A percentile compares a stretch with the other conserved stretches of the same genome.
These are phyloP conservation scores for Chromobotia macracanthus DNA, from an alignment of 2,797 vertebrate genomes.

Conservation along the genomic window DNA sequence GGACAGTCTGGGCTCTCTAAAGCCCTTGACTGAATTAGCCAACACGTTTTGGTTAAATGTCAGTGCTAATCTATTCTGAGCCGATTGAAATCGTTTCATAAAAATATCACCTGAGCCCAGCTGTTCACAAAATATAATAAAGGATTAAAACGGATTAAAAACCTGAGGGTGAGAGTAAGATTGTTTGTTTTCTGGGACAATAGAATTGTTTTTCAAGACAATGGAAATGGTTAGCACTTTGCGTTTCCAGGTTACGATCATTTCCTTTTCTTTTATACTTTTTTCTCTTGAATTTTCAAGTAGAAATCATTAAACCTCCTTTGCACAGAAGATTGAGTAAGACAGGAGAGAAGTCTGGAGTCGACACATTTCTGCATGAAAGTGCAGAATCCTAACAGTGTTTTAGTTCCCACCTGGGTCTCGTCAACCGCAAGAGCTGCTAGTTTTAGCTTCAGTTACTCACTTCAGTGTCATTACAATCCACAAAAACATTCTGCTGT, in stretches of 20 bases:
- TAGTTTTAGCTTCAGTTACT: constrained; percentile 38
- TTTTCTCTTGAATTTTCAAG: constrained; percentile 17
- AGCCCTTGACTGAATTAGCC: constrained; percentile 46
- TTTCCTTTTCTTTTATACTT: not conserved
- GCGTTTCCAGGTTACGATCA: not conserved
- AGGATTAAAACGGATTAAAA: constrained; percentile 45
- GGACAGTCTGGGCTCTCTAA: constrained; percentile 37
- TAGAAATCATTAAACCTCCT: constrained; percentile 12
- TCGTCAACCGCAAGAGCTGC: constrained; percentile 29
- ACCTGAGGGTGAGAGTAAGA: constrained; percentile 7
- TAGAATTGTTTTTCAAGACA: too few relatives aligned
- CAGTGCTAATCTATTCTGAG: constrained; percentile 47
- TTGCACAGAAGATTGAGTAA: not conserved
- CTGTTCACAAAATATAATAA: constrained; percentile 35
- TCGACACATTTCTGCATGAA: constrained; percentile 2
- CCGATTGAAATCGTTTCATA: constrained; percentile 23
- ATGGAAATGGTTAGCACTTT: constrained; percentile 11
- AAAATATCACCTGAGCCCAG: constrained; percentile 49
- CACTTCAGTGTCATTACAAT: constrained; percentile 37
- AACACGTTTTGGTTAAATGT: constrained; percentile 49
- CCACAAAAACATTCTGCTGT: constrained; percentile 33
- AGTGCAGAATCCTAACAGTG: constrained; percentile 6
- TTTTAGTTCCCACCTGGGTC: constrained; percentile 31
- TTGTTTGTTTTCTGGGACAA: constrained; percentile 36
- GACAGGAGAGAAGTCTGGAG: not conserved